phyloP scores from a whole-genome alignment of 2,888 invertebrate genomes.

The Ceraclea dissimilis region DNA sequence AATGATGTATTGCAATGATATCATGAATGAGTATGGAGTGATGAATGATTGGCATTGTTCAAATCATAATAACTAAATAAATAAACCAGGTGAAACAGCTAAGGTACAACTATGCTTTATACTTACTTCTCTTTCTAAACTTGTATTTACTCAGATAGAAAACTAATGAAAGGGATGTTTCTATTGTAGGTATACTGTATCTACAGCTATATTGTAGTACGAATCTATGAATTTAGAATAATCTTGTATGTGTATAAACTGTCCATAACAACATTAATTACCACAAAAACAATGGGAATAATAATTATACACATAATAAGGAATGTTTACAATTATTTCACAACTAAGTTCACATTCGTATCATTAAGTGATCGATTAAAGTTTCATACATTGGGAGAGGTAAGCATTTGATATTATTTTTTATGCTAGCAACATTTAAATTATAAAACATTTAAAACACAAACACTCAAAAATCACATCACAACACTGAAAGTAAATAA shows the following conservation, averaged over 20 bases:
- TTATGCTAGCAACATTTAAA: background rate
- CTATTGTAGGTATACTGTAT: too few species aligned
- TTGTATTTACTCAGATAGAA: too few species aligned
- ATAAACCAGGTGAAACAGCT: background rate
- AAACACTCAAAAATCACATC: background rate
- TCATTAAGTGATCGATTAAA: too few species aligned
- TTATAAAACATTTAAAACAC: background rate
- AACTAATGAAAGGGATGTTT: too few species aligned
- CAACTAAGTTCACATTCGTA: too few species aligned
- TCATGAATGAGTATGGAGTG: constrained; percentile 10
- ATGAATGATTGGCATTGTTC: constrained; percentile 20
- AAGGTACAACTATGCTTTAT: background rate
- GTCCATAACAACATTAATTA: too few species aligned
- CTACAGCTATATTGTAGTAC: too few species aligned
- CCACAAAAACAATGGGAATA: too few species aligned
- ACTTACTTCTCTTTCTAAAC: background rate
- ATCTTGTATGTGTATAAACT: too few species aligned
- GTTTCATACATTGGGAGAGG: background rate
- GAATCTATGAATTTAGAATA: too few species aligned
- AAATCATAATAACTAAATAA: constrained; percentile 24
- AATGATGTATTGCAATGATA: constrained; percentile 17
- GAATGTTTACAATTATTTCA: too few species aligned
- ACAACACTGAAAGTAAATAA: background rate
- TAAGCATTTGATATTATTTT: background rate
- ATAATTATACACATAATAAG: too few species aligned